Evolutionary conservation across 1,140 invertebrate species (phyloP).

Genomic region (Physella acuta): DNA sequence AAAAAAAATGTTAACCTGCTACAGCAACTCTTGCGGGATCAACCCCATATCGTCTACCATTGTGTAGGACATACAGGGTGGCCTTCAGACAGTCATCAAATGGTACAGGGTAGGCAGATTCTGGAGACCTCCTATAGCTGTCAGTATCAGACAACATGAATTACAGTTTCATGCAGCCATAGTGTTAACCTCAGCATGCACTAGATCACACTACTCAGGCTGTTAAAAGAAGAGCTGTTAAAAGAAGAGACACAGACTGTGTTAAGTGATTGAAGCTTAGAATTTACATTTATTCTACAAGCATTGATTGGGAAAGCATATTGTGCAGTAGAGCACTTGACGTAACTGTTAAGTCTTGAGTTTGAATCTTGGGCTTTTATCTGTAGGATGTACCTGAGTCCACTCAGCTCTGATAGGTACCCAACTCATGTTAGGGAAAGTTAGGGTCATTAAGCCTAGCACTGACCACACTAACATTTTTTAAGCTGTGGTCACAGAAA

Average conservation of each 20-base stretch:
- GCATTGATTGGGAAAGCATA: background rate
- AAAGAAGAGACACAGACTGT: background rate
- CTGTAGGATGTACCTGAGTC: too few species aligned
- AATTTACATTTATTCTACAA: too few species aligned
- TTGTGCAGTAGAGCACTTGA: too few species aligned
- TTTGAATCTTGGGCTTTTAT: too few species aligned
- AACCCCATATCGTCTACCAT: constrained; percentile 32
- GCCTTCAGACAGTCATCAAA: constrained; percentile 45
- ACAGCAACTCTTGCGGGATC: constrained; percentile 39
- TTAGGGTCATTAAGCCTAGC: too few species aligned
- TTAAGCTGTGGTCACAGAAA: too few species aligned
- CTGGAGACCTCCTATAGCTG: constrained; percentile 48
- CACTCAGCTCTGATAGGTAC: too few species aligned
- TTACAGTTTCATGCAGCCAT: too few species aligned
- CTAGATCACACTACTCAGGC: too few species aligned
- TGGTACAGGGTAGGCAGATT: constrained; percentile 44
- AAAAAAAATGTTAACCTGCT: constrained; percentile 32
- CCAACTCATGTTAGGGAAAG: too few species aligned
- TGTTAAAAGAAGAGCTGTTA: background rate
- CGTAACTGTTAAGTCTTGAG: too few species aligned
- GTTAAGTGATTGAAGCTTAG: background rate
- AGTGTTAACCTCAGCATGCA: background rate
- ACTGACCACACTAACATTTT: too few species aligned
- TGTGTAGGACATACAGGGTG: constrained; percentile 39
- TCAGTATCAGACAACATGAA: background rate